Evolutionary conservation across 2,113 vertebrate species (phyloP).

Genomic region (Nothoprocta perdicaria): DNA sequence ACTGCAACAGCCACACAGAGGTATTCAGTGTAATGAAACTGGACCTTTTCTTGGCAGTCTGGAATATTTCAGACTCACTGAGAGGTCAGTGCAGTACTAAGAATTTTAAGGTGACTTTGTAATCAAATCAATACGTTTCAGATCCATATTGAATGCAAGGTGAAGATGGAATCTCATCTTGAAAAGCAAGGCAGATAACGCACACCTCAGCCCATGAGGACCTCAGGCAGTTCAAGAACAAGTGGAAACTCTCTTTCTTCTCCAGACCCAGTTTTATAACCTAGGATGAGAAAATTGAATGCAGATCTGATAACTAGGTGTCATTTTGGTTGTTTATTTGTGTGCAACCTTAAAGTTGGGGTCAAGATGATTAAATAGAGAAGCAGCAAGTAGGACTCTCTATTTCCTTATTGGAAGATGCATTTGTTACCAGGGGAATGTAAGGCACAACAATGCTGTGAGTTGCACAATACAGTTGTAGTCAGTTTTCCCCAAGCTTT

Average conservation of each 20-base stretch:
- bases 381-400: constrained; percentile 16
- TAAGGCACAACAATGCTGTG: not conserved
- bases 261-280: constrained; percentile 16
- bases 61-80: constrained; percentile 43
- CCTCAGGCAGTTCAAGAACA: constrained; percentile 29
- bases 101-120: constrained; percentile 59
- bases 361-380: not conserved
- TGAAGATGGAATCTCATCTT: constrained; percentile 36
- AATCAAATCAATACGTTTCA: constrained; percentile 20
- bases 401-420: not conserved
- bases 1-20: not conserved
- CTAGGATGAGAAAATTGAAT: constrained; percentile 48
- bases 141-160: not conserved
- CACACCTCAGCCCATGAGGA: not conserved
- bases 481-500: constrained; percentile 16
- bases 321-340: not conserved
- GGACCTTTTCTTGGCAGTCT: constrained; percentile 49
- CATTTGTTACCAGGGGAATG: constrained; percentile 12
- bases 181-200: constrained; percentile 11
- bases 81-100: not conserved
- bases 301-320: constrained; percentile 17
- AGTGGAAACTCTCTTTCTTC: not conserved
- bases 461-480: not conserved
- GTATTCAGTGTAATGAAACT: constrained; percentile 30
- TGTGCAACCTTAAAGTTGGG: not conserved